phyloP scores from a whole-genome alignment of 2,797 vertebrate genomes.

The Arctocebus calabarensis region DNA sequence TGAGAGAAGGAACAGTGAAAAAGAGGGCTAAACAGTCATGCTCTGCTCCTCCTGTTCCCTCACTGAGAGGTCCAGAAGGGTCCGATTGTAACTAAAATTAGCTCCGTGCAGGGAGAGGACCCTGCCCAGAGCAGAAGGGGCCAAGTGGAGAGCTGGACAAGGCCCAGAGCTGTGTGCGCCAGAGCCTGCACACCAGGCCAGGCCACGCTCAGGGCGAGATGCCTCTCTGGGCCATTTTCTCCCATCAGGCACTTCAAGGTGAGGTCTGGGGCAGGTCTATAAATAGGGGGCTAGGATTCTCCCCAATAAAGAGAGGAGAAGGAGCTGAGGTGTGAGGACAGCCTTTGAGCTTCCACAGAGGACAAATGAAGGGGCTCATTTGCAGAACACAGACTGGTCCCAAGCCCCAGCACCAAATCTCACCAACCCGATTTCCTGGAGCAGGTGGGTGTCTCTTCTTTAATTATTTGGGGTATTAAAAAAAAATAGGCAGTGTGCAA shows the following conservation, averaged over 20 bases:
- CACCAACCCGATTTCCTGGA: no score
- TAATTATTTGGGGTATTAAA: no score
- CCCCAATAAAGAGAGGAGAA: not conserved
- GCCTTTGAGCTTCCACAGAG: not conserved
- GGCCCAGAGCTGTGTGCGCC: fast-evolving
- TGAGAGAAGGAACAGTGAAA: not conserved
- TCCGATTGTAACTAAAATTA: not conserved
- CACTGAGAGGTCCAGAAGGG: not conserved
- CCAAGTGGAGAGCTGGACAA: fast-evolving
- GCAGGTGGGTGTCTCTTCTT: no score
- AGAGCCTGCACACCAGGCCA: fast-evolving
- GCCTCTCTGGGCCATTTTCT: not conserved
- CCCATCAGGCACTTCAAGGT: not conserved
- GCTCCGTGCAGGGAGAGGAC: not conserved
- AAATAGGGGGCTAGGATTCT: not conserved
- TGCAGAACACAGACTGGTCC: not conserved
- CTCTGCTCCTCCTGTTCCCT: not conserved
- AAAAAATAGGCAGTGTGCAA: no score
- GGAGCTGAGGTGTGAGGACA: not conserved
- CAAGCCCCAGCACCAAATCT: not conserved
- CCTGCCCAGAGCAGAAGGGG: not conserved
- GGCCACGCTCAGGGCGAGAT: not conserved
- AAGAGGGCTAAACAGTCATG: not conserved
- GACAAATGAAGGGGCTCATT: not conserved
- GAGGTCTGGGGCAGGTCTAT: no score